Evolutionary conservation across 2,113 vertebrate genomes (phyloP).

Genomic region (Aix galericulata): DNA sequence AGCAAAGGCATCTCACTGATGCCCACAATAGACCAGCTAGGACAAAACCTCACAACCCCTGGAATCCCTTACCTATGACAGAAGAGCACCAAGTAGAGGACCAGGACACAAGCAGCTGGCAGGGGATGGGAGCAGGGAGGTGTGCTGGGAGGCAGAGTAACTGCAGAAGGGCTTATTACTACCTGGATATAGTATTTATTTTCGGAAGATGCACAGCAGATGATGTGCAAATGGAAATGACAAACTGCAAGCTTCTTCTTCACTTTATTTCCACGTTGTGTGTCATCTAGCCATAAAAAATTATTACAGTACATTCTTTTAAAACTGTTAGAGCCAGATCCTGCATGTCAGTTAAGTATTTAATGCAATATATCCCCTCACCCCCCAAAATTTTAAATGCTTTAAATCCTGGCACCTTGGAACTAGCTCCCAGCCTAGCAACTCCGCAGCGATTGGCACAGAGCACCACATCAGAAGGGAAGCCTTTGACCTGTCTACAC

Average conservation of each 20-base stretch:
- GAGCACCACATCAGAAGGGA: neutral
- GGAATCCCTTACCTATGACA: neutral
- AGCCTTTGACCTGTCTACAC: neutral
- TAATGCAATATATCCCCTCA: neutral
- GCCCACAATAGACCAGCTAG: neutral
- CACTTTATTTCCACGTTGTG: neutral
- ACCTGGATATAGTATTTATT: neutral
- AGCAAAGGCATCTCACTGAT: neutral
- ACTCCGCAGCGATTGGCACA: neutral
- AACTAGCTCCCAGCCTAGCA: neutral
- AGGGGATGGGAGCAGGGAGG: neutral
- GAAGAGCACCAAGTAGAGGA: neutral
- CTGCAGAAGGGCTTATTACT: neutral
- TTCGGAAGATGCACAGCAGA: neutral
- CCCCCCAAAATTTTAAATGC: neutral
- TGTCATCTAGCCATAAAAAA: neutral
- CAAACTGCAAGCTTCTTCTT: neutral
- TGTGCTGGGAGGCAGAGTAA: neutral
- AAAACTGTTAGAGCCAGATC: neutral
- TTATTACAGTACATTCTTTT: neutral
- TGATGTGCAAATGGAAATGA: neutral
- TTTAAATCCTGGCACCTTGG: neutral
- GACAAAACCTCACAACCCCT: neutral
- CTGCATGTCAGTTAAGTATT: neutral
- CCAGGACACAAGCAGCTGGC: neutral